These are phyloP conservation scores for Pachyuromys duprasi DNA, from an alignment of 2,797 vertebrate species.

Conservation along the genomic window DNA sequence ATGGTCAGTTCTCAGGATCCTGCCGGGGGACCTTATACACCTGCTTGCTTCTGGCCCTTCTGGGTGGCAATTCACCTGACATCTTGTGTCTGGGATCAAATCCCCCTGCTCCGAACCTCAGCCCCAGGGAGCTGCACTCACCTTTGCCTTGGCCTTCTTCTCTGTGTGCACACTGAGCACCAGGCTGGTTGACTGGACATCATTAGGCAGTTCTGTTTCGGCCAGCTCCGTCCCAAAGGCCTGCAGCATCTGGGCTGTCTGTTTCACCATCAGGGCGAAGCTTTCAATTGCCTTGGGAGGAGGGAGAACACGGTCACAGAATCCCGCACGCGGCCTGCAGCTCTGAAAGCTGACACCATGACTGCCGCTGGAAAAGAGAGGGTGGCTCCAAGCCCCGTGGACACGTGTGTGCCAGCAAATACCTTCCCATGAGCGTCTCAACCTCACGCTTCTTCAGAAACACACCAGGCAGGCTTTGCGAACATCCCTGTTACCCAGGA, in stretches of 20 bases:
- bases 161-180: slow-evolving; percentile 92
- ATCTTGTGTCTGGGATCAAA: background rate
- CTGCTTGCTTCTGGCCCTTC: background rate
- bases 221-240: slow-evolving; percentile 96
- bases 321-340: background rate
- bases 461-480: slow-evolving; percentile 50
- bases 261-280: slow-evolving; percentile 97
- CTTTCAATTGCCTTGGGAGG: slow-evolving; percentile 90
- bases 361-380: background rate
- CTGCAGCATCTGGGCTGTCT: slow-evolving; percentile 96
- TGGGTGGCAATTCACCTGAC: background rate
- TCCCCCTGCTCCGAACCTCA: background rate
- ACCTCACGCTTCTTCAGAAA: slow-evolving; percentile 56
- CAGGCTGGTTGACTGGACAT: slow-evolving; percentile 92
- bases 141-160: slow-evolving; percentile 96
- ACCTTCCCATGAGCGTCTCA: slow-evolving; percentile 63
- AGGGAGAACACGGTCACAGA: slow-evolving; percentile 7
- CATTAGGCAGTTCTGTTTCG: slow-evolving; percentile 97
- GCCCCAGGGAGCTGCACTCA: slow-evolving; percentile 72
- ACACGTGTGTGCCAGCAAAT: background rate
- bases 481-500: slow-evolving; percentile 44
- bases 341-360: background rate
- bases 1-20: background rate
- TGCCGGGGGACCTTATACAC: background rate
- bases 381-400: background rate